These are phyloP conservation scores for Mesocricetus auratus DNA, from an alignment of 2,113 vertebrate species.

Conservation along the genomic window DNA sequence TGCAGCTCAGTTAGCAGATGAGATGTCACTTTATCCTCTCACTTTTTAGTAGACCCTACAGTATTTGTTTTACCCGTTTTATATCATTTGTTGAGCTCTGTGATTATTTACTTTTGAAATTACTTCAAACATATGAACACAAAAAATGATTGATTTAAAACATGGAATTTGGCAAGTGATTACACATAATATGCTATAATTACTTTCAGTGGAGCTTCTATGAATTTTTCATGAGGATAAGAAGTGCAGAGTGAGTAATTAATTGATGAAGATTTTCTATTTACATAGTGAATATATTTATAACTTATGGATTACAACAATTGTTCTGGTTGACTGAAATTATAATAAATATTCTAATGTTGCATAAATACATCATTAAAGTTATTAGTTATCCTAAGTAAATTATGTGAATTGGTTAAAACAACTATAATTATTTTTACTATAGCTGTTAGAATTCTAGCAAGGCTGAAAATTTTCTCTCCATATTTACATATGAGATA, in stretches of 20 bases:
- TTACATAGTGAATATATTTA: slow-evolving; percentile 67
- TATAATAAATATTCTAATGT: slow-evolving; percentile 64
- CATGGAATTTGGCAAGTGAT: slow-evolving; percentile 75
- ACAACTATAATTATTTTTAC: slow-evolving; percentile 65
- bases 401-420: slow-evolving; percentile 67
- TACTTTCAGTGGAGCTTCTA: slow-evolving; percentile 63
- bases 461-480: slow-evolving; percentile 17
- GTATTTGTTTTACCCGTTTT: slow-evolving; percentile 70
- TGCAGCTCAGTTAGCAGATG: not conserved
- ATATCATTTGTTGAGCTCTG: slow-evolving; percentile 66
- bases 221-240: slow-evolving; percentile 80
- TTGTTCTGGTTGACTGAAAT: slow-evolving; percentile 59
- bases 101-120: slow-evolving; percentile 81
- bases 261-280: slow-evolving; percentile 62
- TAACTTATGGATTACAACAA: slow-evolving; percentile 66
- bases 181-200: slow-evolving; percentile 77
- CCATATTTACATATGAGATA: not conserved
- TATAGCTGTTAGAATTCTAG: slow-evolving; percentile 27
- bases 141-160: slow-evolving; percentile 76
- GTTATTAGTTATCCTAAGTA: slow-evolving; percentile 56
- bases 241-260: slow-evolving; percentile 69
- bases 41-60: slow-evolving; percentile 7
- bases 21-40: not conserved
- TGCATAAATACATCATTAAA: slow-evolving; percentile 57
- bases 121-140: slow-evolving; percentile 76